Conservation (phyloP, 2,888 invertebrate species). For the Polyploca ridens region DNA sequence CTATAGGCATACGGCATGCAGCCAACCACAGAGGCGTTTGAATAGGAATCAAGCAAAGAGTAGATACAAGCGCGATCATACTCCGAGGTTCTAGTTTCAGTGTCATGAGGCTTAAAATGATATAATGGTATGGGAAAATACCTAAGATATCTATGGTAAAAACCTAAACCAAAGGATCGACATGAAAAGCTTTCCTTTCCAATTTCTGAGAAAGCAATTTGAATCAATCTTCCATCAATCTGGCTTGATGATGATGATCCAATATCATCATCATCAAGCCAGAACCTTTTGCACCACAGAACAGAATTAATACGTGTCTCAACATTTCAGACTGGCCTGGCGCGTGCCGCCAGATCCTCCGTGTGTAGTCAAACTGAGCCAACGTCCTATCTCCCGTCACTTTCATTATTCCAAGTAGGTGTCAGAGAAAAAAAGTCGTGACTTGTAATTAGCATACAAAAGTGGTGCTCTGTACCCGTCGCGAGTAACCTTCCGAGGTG, state of each 20-base stretch:
- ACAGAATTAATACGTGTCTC: no score
- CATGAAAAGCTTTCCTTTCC: no score
- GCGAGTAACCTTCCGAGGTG: constrained; percentile 32
- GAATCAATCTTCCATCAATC: no score
- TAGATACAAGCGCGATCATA: neutral
- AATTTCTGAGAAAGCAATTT: no score
- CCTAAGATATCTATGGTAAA: no score
- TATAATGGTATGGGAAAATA: no score
- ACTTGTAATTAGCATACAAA: constrained; percentile 70
- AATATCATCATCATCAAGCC: no score
- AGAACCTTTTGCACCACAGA: no score
- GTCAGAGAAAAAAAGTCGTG: constrained; percentile 28
- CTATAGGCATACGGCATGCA: neutral
- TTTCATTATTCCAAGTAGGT: constrained; percentile 42
- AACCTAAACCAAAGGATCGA: no score
- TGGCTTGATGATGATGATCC: no score
- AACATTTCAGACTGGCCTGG: no score
- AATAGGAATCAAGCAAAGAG: neutral
- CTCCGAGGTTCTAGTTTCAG: neutral
- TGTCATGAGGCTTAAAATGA: neutral
- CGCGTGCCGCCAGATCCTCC: no score
- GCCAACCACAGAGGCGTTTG: neutral
- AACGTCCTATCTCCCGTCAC: constrained; percentile 19
- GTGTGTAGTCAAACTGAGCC: constrained; percentile 19
- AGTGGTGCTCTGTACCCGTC: constrained; percentile 43